These are phyloP conservation scores for Drosophila repletoides DNA, from an alignment of 1,140 invertebrate genomes.

Conservation along the genomic window DNA sequence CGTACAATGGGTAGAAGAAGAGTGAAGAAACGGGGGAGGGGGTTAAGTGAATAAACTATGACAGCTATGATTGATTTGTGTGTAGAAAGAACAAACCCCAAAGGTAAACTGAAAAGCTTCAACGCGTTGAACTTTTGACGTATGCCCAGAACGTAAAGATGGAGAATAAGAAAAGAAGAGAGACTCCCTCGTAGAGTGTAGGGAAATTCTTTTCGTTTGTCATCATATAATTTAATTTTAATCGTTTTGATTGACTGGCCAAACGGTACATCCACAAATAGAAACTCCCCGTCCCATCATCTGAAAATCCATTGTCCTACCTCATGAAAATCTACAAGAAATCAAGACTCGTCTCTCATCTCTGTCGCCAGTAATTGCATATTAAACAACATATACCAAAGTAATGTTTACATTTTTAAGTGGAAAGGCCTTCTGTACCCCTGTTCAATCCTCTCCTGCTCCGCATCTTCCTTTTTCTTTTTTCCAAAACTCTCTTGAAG, in stretches of 20 bases:
- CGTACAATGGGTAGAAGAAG: constrained; percentile 45
- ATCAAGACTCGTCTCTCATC: constrained; percentile 17
- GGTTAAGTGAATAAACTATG: constrained; percentile 36
- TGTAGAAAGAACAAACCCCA: constrained; percentile 39
- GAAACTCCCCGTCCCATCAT: background rate
- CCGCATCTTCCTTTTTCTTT: background rate
- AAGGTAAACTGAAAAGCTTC: constrained; percentile 27
- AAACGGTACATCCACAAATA: constrained; percentile 53
- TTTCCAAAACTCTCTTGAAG: constrained; percentile 21
- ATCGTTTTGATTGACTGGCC: constrained; percentile 65
- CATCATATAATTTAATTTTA: constrained; percentile 76
- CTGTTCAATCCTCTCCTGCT: background rate
- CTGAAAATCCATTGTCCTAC: constrained; percentile 14
- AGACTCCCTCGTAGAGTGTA: constrained; percentile 4
- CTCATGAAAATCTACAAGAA: too few relatives aligned
- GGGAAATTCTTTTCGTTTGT: constrained; percentile 71
- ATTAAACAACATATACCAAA: constrained; percentile 76
- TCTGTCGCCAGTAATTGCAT: constrained; percentile 65
- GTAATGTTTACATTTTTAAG: constrained; percentile 54
- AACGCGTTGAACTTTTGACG: constrained; percentile 41
- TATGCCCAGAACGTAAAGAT: constrained; percentile 2
- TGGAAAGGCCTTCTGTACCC: constrained; percentile 45
- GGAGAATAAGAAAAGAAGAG: constrained; percentile 22
- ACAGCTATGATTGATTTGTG: constrained; percentile 77
- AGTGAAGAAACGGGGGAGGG: background rate